A percentile compares a stretch with the other conserved stretches of the same genome.
Evolutionary conservation across 2,888 invertebrate genomes (phyloP).

Genomic region (Urechis unicinctus): DNA sequence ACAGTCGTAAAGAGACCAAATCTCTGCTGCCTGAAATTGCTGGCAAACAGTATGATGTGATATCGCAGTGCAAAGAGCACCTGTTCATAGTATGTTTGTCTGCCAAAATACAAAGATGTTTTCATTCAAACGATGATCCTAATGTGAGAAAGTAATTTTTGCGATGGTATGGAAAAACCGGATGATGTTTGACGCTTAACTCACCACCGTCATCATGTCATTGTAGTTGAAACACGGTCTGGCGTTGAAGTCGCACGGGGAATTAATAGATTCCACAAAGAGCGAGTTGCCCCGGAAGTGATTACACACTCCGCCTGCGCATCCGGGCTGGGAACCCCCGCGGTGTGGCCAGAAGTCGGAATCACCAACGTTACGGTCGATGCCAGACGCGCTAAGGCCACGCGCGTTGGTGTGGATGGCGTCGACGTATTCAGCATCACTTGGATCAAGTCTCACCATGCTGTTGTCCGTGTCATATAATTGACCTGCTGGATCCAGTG

Average conservation of each 20-base stretch:
- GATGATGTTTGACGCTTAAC: too few relatives aligned
- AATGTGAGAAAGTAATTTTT: too few relatives aligned
- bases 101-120: too few relatives aligned
- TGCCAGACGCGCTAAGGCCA: slow-evolving; percentile 2
- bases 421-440: slow-evolving; percentile 6
- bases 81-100: too few relatives aligned
- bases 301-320: neutral
- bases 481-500: slow-evolving; percentile 6
- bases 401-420: slow-evolving; percentile 3
- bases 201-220: too few relatives aligned
- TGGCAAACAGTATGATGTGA: too few relatives aligned
- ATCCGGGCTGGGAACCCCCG: slow-evolving; percentile 1
- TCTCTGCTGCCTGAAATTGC: too few relatives aligned
- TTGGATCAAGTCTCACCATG: neutral
- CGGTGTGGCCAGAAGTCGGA: slow-evolving; percentile 4
- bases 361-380: neutral
- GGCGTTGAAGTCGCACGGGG: neutral
- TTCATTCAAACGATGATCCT: too few relatives aligned
- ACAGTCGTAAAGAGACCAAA: too few relatives aligned
- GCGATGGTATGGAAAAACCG: too few relatives aligned
- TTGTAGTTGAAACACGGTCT: slow-evolving; percentile 1
- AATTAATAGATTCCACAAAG: neutral
- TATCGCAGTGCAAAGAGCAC: too few relatives aligned
- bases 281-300: neutral
- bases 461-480: neutral